phyloP scores from a whole-genome alignment of 2,797 vertebrate genomes.

The Liparis tanakae region DNA sequence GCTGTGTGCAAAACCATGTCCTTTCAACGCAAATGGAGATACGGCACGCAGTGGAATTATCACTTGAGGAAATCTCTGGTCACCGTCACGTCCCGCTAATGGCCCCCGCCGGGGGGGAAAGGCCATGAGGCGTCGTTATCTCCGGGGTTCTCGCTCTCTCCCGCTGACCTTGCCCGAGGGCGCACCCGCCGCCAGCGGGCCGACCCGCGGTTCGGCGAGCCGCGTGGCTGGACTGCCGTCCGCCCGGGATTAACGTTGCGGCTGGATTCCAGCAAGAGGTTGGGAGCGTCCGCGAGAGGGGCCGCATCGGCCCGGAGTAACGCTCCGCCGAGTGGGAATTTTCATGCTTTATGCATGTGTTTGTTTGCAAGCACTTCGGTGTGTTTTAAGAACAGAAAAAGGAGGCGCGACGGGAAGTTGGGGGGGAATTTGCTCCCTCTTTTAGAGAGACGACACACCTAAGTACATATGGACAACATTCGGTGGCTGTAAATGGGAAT shows the following conservation, averaged over 20 bases:
- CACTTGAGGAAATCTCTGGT: slow-evolving; percentile 48
- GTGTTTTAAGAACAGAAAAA: slow-evolving; percentile 12
- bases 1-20: slow-evolving; percentile 27
- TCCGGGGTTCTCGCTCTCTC: slow-evolving; percentile 29
- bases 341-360: slow-evolving; percentile 40
- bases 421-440: slow-evolving; percentile 41
- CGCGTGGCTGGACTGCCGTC: slow-evolving; percentile 45
- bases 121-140: slow-evolving; percentile 59
- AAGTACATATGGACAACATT: slow-evolving; percentile 40
- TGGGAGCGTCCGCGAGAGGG: slow-evolving; percentile 15
- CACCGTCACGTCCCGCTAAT: slow-evolving; percentile 64
- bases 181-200: slow-evolving; percentile 22
- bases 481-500: slow-evolving; percentile 36
- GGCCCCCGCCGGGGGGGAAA: slow-evolving; percentile 53
- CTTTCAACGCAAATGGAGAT: slow-evolving; percentile 40
- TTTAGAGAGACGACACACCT: slow-evolving; percentile 42
- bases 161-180: slow-evolving; percentile 50
- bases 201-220: slow-evolving; percentile 33
- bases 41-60: slow-evolving; percentile 40
- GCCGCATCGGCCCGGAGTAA: slow-evolving; percentile 9
- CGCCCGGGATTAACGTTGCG: slow-evolving; percentile 50
- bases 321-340: slow-evolving; percentile 18
- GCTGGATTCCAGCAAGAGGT: slow-evolving; percentile 12
- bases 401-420: background rate
- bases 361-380: slow-evolving; percentile 28